phyloP scores from a whole-genome alignment of 2,888 invertebrate genomes.

The Leucophora obtusa region DNA sequence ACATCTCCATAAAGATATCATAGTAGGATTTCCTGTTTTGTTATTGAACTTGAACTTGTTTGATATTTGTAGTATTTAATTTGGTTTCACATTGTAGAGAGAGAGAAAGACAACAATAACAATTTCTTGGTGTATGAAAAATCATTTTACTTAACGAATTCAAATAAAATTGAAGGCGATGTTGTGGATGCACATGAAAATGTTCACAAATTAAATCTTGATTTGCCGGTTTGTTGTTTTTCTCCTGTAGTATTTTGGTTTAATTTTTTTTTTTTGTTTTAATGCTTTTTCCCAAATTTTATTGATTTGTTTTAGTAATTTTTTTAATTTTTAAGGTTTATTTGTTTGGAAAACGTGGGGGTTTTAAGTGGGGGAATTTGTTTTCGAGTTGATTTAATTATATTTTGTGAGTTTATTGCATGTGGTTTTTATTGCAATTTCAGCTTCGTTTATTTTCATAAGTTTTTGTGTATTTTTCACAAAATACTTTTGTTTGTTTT shows the following conservation, averaged over 20 bases:
- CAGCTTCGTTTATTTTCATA: slow-evolving; percentile 21
- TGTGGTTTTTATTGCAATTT: slow-evolving; percentile 28
- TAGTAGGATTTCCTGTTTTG: slow-evolving; percentile 54
- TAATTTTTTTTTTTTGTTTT: slow-evolving; percentile 2
- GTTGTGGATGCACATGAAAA: slow-evolving; percentile 38
- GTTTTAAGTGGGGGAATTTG: slow-evolving; percentile 11
- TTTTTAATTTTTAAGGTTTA: neutral
- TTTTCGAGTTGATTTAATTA: slow-evolving; percentile 23
- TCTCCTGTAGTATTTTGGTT: slow-evolving; percentile 1
- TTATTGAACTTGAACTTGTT: slow-evolving; percentile 62
- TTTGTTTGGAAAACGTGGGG: neutral
- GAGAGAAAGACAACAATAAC: slow-evolving; percentile 25
- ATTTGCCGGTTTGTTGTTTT: slow-evolving; percentile 60
- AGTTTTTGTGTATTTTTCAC: slow-evolving; percentile 5
- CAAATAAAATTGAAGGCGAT: slow-evolving; percentile 28
- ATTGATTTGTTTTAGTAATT: neutral
- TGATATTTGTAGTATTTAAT: slow-evolving; percentile 20
- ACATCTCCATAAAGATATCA: neutral
- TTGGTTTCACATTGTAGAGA: slow-evolving; percentile 36
- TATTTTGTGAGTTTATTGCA: neutral
- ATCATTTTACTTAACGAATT: slow-evolving; percentile 22
- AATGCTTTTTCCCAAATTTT: neutral
- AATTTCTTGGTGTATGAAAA: neutral
- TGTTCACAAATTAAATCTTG: slow-evolving; percentile 54
- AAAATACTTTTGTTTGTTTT: neutral